Evolutionary conservation across 2,888 invertebrate species (phyloP), one percentile per base, ranked within the genome.

Genomic region (Ischnura elegans): DNA sequence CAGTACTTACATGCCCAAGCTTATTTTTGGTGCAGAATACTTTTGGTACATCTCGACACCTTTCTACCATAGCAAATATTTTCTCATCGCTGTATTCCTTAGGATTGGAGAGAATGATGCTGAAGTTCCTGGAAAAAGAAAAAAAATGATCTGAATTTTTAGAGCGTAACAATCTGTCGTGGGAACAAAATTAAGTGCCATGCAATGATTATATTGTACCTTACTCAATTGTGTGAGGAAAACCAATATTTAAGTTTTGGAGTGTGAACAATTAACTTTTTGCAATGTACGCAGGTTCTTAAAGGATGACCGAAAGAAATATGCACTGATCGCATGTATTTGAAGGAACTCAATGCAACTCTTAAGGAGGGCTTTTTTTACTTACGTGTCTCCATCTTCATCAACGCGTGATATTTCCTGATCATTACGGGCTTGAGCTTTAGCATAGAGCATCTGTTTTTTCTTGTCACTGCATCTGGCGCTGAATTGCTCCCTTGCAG

Each of bases 311-410:
- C 8, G 13, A 51, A 51, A 51, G 0, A 51, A 6, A 51, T 51
- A 51, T 19, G 19, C 19, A 13, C 51, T 51, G 2, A 51, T 51
- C 16, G 13, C 13, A 47, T 47, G 47, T 47, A 47, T 47, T 47
- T 10, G 19, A 13, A 51, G 19, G 0, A n/a, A n/a, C n/a, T 61
- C 61, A 61, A 61, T 61, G 8, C 4, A 25, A 19, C 61, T 25
- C 8, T n/a, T 61, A n/a, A 0, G 8, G 16, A 36, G 13, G 36
- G 10, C 10, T 76, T 0, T 29, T 2, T 36, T 21, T 76, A 90
- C 90, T 51, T 90, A 90, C 90, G 90, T 90, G 61, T 90, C 90
- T 61, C 90, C 90, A 66, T 90, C 90, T n/a, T 45, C 0, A 21
- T 90, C 90, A 42, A 66, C 90, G 43, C 42, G 8, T 42, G 61